Conservation (phyloP, 2,888 invertebrate species). For the Archips xylosteana region DNA sequence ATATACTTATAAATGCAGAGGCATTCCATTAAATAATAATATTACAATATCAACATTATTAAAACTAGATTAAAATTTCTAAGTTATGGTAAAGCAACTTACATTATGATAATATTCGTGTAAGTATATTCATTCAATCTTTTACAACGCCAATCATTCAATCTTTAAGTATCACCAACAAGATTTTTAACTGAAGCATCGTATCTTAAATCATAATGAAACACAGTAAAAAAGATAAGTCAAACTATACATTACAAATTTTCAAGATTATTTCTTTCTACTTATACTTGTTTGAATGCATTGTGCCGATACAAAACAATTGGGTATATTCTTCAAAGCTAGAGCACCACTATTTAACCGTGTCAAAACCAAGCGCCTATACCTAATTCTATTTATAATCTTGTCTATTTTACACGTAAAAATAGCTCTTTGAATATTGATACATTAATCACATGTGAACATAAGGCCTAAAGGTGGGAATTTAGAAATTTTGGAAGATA, state of each 20-base stretch:
- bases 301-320: not conserved
- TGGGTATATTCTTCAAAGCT: not conserved
- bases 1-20: slow-evolving; percentile 59
- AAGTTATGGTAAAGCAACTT: slow-evolving; percentile 47
- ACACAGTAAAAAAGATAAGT: too few relatives aligned
- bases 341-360: slow-evolving; percentile 37
- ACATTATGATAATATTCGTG: slow-evolving; percentile 33
- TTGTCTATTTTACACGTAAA: slow-evolving; percentile 14
- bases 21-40: slow-evolving; percentile 68
- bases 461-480: slow-evolving; percentile 41
- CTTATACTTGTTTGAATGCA: not conserved
- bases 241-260: not conserved
- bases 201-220: not conserved
- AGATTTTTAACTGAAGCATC: slow-evolving; percentile 1
- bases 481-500: slow-evolving; percentile 39
- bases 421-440: slow-evolving; percentile 26
- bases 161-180: slow-evolving; percentile 35
- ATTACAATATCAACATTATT: slow-evolving; percentile 55
- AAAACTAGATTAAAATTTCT: slow-evolving; percentile 43
- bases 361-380: slow-evolving; percentile 31
- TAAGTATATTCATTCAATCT: slow-evolving; percentile 38
- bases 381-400: slow-evolving; percentile 16
- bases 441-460: slow-evolving; percentile 10
- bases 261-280: not conserved
- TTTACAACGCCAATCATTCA: slow-evolving; percentile 41